phyloP scores from a whole-genome alignment of 2,888 invertebrate genomes.

The Dicyrtoma fusca region DNA sequence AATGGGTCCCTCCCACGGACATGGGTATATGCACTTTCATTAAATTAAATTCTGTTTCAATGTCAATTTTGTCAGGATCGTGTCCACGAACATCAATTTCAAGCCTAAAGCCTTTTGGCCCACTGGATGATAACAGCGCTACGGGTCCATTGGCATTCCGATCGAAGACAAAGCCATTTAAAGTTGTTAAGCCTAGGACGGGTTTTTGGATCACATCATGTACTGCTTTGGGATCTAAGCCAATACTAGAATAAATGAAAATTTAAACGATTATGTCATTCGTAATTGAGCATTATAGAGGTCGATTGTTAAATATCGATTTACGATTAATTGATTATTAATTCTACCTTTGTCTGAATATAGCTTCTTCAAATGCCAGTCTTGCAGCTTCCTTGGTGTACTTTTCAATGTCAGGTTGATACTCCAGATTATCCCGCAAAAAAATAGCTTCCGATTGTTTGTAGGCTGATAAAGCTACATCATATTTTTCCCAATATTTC shows the following conservation, averaged over 20 bases:
- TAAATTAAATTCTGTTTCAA: slow-evolving; percentile 25
- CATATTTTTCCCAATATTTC: slow-evolving; percentile 26
- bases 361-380: slow-evolving; percentile 14
- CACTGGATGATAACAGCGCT: slow-evolving; percentile 12
- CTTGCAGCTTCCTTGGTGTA: slow-evolving; percentile 17
- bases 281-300: not conserved
- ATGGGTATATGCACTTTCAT: slow-evolving; percentile 14
- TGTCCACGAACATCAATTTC: slow-evolving; percentile 21
- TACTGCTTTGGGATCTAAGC: slow-evolving; percentile 5
- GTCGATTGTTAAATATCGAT: not conserved
- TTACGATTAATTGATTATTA: not conserved
- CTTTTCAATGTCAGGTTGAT: slow-evolving; percentile 22
- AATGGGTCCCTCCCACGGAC: not conserved
- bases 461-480: slow-evolving; percentile 10
- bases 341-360: slow-evolving; percentile 23
- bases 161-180: slow-evolving; percentile 23
- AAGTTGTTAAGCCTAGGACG: not conserved
- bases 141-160: slow-evolving; percentile 12
- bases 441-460: slow-evolving; percentile 6
- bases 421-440: slow-evolving; percentile 16
- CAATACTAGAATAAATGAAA: slow-evolving; percentile 13
- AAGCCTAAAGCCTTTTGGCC: slow-evolving; percentile 20
- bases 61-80: not conserved
- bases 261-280: not conserved
- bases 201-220: slow-evolving; percentile 13